Evolutionary conservation across 53 echinoderm and acorn worm species (phyloP).

Genomic region (Antedon mediterranea): DNA sequence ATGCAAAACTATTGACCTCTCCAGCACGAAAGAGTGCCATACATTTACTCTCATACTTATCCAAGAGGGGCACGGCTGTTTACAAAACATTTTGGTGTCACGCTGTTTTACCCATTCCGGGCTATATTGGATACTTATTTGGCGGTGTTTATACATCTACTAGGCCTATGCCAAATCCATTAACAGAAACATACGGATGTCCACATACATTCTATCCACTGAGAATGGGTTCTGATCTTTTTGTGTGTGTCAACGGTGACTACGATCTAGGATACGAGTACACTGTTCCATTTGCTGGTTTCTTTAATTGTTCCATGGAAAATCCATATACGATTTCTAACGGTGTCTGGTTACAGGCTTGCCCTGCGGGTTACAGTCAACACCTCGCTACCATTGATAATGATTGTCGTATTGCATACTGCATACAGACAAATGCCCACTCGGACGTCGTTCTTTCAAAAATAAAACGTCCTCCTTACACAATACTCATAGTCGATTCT

Average conservation of each 20-base stretch:
- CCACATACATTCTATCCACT: constrained; percentile 20
- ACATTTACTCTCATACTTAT: too few relatives aligned
- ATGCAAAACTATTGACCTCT: constrained; percentile 4
- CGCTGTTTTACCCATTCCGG: constrained; percentile 8
- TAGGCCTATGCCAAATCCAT: constrained; percentile 17
- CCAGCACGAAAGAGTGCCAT: too few relatives aligned
- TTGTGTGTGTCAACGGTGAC: constrained; percentile 30
- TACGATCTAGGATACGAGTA: constrained; percentile 20
- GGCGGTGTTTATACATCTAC: constrained; percentile 22
- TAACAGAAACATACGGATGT: constrained; percentile 19
- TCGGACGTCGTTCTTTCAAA: neutral
- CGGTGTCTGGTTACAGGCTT: constrained; percentile 16
- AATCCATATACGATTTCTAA: constrained; percentile 9
- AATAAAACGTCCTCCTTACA: constrained; percentile 12
- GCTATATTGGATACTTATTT: constrained; percentile 26
- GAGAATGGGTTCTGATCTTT: constrained; percentile 14
- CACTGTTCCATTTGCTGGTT: constrained; percentile 25
- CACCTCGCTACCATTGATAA: constrained; percentile 25
- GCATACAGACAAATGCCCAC: constrained; percentile 21
- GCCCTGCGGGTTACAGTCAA: constrained; percentile 26
- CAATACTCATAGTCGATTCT: neutral
- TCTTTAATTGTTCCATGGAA: constrained; percentile 28
- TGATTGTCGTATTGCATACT: constrained; percentile 27
- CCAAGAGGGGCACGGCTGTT: too few relatives aligned
- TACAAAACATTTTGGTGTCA: constrained; percentile 29